phyloP scores from a whole-genome alignment of 2,113 vertebrate genomes.

The Hyla sarda region DNA sequence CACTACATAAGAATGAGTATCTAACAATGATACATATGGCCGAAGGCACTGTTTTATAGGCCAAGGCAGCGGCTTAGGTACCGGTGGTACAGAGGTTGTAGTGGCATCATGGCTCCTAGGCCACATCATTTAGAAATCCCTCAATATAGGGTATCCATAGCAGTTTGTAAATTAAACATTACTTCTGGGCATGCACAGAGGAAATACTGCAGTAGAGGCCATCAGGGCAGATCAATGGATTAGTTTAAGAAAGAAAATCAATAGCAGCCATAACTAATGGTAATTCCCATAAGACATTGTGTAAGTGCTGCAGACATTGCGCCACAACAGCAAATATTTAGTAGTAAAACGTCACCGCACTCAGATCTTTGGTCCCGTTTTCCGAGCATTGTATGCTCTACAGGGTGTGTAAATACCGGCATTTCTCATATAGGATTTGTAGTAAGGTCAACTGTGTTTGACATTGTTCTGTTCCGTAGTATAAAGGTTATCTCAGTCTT shows the following conservation, averaged over 20 bases:
- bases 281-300: constrained; percentile 9
- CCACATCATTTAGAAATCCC: background rate
- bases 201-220: background rate
- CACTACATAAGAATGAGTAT: too few species aligned
- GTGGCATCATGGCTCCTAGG: background rate
- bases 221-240: background rate
- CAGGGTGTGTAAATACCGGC: background rate
- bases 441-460: background rate
- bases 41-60: too few species aligned
- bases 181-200: background rate
- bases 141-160: background rate
- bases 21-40: too few species aligned
- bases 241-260: constrained; percentile 8
- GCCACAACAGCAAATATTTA: constrained; percentile 28
- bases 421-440: background rate
- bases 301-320: background rate
- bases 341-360: background rate
- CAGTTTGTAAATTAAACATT: background rate
- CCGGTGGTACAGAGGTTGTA: too few species aligned
- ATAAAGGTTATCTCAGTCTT: background rate
- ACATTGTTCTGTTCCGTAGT: background rate
- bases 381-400: background rate
- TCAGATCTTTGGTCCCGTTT: background rate
- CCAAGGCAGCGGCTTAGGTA: too few species aligned
- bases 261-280: constrained; percentile 15